Evolutionary conservation across 2,888 invertebrate genomes (phyloP).

Genomic region (Dusona sp.): DNA sequence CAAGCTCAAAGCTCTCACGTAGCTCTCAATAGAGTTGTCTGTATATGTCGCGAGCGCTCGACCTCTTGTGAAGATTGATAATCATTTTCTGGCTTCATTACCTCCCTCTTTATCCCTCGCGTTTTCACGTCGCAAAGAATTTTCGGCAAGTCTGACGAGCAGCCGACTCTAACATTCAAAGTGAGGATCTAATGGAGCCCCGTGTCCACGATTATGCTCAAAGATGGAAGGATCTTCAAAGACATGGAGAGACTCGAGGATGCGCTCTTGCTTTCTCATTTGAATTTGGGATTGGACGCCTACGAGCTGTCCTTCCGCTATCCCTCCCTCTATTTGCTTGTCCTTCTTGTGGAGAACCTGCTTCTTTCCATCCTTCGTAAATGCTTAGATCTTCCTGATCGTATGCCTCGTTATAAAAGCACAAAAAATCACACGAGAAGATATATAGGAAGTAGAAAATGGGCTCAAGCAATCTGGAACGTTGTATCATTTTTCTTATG

Average conservation of each 20-base stretch:
- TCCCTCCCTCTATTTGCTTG: slow-evolving; percentile 31
- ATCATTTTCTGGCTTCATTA: slow-evolving; percentile 57
- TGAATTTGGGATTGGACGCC: slow-evolving; percentile 77
- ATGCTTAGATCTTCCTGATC: slow-evolving; percentile 24
- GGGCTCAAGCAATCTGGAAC: slow-evolving; percentile 73
- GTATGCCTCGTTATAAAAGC: slow-evolving; percentile 1
- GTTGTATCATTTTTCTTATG: slow-evolving; percentile 61
- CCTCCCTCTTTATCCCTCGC: slow-evolving; percentile 12
- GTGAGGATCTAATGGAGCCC: slow-evolving; percentile 67
- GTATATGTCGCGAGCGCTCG: slow-evolving; percentile 10
- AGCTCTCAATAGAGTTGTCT: slow-evolving; percentile 33
- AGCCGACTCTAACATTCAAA: slow-evolving; percentile 72
- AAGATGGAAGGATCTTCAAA: slow-evolving; percentile 78
- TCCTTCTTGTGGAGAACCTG: slow-evolving; percentile 28
- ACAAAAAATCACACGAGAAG: neutral
- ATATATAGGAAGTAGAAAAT: slow-evolving; percentile 66
- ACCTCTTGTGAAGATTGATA: slow-evolving; percentile 46
- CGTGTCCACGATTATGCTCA: slow-evolving; percentile 74
- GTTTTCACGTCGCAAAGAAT: slow-evolving; percentile 69
- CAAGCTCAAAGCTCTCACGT: slow-evolving; percentile 29
- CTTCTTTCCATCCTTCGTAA: slow-evolving; percentile 18
- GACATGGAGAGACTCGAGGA: slow-evolving; percentile 59
- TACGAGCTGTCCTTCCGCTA: slow-evolving; percentile 23
- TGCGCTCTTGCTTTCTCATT: slow-evolving; percentile 73
- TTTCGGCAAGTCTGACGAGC: slow-evolving; percentile 69